Conservation (phyloP, 2,797 vertebrate genomes). For the Artibeus lituratus region DNA sequence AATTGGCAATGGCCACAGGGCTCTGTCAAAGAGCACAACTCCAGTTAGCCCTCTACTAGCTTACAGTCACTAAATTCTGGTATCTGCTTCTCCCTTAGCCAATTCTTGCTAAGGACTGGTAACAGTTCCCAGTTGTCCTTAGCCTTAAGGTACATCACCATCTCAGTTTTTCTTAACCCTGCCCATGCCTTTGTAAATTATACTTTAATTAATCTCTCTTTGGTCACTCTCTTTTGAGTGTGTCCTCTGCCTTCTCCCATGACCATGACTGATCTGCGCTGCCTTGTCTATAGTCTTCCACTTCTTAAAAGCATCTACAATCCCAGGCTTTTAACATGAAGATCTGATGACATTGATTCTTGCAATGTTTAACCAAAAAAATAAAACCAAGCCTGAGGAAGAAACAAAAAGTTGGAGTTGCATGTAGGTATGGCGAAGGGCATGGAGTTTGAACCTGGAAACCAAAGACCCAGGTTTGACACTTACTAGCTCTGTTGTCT, state of each 20-base stretch:
- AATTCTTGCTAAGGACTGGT: not conserved
- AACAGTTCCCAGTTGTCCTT: not conserved
- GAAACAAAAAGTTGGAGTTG: not conserved
- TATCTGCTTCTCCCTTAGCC: not conserved
- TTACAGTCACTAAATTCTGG: not conserved
- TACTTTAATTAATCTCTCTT: not conserved
- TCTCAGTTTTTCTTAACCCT: not conserved
- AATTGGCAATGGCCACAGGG: not conserved
- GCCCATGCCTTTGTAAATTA: not conserved
- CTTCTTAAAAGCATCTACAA: not conserved
- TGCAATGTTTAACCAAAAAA: not conserved
- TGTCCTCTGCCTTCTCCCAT: not conserved
- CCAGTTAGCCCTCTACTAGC: not conserved
- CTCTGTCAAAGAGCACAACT: not conserved
- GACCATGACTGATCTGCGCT: no score
- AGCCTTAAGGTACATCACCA: not conserved
- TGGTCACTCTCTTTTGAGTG: not conserved
- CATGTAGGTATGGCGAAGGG: not conserved
- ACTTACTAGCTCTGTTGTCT: not conserved
- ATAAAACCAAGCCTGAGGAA: not conserved
- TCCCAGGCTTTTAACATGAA: not conserved
- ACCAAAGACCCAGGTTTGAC: not conserved
- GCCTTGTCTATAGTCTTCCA: not conserved
- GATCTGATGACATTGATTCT: not conserved
- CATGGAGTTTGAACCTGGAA: not conserved